Evolutionary conservation across 2,888 invertebrate genomes (phyloP).

Genomic region (Pachycephus smyrnensis): DNA sequence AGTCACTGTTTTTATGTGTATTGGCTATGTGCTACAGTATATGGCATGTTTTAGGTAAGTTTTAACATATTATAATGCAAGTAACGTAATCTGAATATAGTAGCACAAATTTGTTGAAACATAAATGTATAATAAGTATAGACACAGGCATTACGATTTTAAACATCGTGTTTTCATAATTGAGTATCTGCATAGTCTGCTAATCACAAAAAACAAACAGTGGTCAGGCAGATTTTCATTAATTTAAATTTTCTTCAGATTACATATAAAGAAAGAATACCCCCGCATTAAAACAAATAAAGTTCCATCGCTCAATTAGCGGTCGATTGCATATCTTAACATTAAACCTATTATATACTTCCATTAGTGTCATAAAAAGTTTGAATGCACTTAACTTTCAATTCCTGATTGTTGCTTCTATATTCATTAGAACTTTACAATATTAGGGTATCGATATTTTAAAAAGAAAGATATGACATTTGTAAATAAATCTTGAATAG

Average conservation of each 20-base stretch:
- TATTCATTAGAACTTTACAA: not conserved
- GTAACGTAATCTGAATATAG: not conserved
- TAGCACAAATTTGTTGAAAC: not conserved
- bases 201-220: not conserved
- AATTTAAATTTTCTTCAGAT: not conserved
- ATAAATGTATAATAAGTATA: not conserved
- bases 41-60: conserved; percentile 81
- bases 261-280: not conserved
- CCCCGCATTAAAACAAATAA: not conserved
- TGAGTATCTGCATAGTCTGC: not conserved
- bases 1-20: conserved; percentile 75
- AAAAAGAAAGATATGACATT: not conserved
- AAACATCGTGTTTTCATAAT: not conserved
- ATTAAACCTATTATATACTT: not conserved
- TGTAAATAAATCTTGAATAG: not conserved
- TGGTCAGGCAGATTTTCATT: not conserved
- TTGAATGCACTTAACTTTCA: not conserved
- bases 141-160: not conserved
- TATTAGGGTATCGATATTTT: not conserved
- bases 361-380: not conserved
- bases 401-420: not conserved
- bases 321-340: not conserved
- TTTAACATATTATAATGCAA: not conserved
- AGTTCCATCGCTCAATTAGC: not conserved
- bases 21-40: conserved; percentile 83